Base-by-base conservation (phyloP, 2,888 invertebrate species). In the Oxyteleia sp. region DNA sequence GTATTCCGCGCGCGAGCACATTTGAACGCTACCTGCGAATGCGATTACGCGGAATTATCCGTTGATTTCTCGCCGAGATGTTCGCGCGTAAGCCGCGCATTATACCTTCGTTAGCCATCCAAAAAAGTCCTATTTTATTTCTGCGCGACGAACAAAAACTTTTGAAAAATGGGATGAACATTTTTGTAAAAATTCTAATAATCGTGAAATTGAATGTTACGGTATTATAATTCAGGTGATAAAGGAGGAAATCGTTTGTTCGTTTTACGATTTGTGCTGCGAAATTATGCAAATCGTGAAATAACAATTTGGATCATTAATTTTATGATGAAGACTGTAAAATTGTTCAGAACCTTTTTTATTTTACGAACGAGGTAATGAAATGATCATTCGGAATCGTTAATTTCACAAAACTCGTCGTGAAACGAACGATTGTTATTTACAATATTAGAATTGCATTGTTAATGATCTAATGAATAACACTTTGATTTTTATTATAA, bases 41-140 rank as follows among this genome's bases (percentile, higher is more conserved):
- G 82, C 82, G 82, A 84, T 82, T 84, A 82, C 68, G 61, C 61
- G 55, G 79, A 79, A 75, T 82, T 82, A 84, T 79, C 82, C 79
- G 75, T 82, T 84, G 75, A 82, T 84, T 84, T 84, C 82, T 82
- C 79, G 47, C 75, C 79, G 38, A 71, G 71, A 71, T 71, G 68
- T 63, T 72, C 53, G 69, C 66, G 66, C 59, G 68, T 81, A 80
- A 79, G 81, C 78, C 69, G 64, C 69, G 69, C 74, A 66, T 68
- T 57, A 66, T 53, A 59, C 63, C 76, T 63, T 82, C 74, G 75
- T 82, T 84, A 79, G 69, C 13, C 55, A 26, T 51, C n/a, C 55
- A 29, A 71, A 69, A 49, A 59, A 57, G 51, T 59, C 32, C 51
- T 29, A 76, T 59, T 68, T 71, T 71, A 71, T 71, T 61, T 49